Evolutionary conservation across 1,140 invertebrate genomes (phyloP).

Genomic region (Calliopsis andreniformis): DNA sequence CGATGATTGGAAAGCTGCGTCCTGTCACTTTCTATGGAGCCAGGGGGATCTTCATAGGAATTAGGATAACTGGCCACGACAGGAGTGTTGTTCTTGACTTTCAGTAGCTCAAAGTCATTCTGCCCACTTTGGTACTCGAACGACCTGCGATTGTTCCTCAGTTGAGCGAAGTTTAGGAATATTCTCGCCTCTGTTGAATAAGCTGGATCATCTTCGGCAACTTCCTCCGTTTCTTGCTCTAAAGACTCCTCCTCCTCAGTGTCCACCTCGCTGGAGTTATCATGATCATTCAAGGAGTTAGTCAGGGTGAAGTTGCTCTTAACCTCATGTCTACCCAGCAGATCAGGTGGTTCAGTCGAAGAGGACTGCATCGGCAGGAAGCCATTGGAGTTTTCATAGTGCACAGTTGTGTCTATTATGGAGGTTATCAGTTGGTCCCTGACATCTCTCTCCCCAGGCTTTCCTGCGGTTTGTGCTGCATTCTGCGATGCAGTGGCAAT

Average conservation of each 20-base stretch:
- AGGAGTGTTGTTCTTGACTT: slow-evolving; percentile 76
- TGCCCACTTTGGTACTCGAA: slow-evolving; percentile 67
- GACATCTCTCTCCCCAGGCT: slow-evolving; percentile 50
- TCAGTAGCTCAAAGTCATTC: slow-evolving; percentile 77
- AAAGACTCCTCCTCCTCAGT: neutral
- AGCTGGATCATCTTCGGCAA: slow-evolving; percentile 69
- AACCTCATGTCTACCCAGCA: neutral
- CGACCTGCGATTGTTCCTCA: slow-evolving; percentile 66
- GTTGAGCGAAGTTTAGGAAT: slow-evolving; percentile 67
- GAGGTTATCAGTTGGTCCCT: slow-evolving; percentile 21
- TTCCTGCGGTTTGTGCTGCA: slow-evolving; percentile 18
- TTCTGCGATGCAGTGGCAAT: slow-evolving; percentile 72
- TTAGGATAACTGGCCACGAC: slow-evolving; percentile 75
- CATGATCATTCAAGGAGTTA: neutral
- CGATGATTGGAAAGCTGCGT: neutral
- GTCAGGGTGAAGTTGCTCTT: neutral
- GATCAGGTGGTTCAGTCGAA: neutral
- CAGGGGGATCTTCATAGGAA: slow-evolving; percentile 66
- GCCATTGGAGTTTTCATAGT: slow-evolving; percentile 75
- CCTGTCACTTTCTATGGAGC: neutral
- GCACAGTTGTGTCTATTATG: slow-evolving; percentile 50
- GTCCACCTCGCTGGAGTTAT: neutral
- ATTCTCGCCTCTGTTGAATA: slow-evolving; percentile 75
- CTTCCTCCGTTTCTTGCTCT: neutral
- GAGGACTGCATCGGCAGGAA: slow-evolving; percentile 72